Conservation (phyloP, 1,140 invertebrate genomes). For the Drosophila orosa region DNA sequence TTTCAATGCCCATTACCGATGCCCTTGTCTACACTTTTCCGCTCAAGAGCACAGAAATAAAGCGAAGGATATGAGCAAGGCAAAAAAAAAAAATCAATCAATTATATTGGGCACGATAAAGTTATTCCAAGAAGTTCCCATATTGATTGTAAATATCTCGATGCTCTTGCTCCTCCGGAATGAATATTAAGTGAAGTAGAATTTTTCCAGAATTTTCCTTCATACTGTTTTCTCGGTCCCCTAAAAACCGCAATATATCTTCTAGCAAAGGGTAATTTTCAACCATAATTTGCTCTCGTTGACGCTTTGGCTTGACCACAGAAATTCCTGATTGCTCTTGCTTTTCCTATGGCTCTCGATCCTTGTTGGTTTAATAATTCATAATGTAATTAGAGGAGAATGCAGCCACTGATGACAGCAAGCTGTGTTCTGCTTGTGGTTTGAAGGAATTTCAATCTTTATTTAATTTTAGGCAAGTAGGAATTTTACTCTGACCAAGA, state of each 20-base stretch:
- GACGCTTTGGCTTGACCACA: constrained; percentile 11
- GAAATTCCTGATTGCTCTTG: constrained; percentile 6
- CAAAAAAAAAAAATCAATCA: constrained; percentile 63
- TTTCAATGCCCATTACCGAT: constrained; percentile 54
- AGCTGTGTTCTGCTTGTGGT: constrained; percentile 10
- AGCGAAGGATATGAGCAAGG: neutral
- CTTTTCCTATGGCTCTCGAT: neutral
- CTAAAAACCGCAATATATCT: constrained; percentile 1
- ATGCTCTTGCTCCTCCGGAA: constrained; percentile 8
- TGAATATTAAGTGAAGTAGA: constrained; percentile 43
- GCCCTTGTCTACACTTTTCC: constrained; percentile 54
- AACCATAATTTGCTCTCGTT: constrained; percentile 19
- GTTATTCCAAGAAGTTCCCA: constrained; percentile 28
- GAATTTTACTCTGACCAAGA: neutral
- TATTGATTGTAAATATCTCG: constrained; percentile 41
- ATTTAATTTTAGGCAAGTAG: neutral
- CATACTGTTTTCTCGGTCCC: neutral
- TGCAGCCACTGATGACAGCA: constrained; percentile 3
- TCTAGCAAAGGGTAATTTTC: constrained; percentile 21
- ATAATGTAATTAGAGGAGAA: constrained; percentile 36
- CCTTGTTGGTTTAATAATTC: constrained; percentile 28
- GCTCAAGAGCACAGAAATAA: constrained; percentile 46
- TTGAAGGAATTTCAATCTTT: neutral
- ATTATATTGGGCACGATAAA: constrained; percentile 45
- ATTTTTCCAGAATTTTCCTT: neutral